Base-by-base conservation (phyloP, 2,797 vertebrate genomes). In the Sphaeramia orbicularis region DNA sequence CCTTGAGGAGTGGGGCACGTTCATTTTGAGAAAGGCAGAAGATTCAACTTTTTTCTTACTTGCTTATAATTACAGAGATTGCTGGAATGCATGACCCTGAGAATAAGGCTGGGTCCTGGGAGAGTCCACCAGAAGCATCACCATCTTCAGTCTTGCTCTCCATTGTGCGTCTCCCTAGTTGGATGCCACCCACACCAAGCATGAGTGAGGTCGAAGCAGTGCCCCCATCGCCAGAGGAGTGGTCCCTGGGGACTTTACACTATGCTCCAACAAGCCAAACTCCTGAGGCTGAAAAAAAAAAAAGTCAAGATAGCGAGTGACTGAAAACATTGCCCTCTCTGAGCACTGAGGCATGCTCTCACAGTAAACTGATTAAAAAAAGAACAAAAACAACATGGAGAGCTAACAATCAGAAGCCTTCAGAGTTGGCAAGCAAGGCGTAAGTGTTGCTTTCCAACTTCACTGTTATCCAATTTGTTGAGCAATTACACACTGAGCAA, bases 31-130 rank as follows among this genome's bases (percentile, higher is more conserved):
- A 90, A 91, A 91, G 86, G 88, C 90, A 84, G 87, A 91, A 88
- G 81, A 90, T 87, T 87, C 82, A 76, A 90, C 83, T 86, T 90
- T 89, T 89, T 80, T 77, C 69, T 86, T 74, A 77, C 87, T 89
- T 89, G 89, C 92, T 93, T 86, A 89, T 94, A 94, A 93, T 93
- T 93, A 93, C 88, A 85, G 89, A 92, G 84, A 90, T 92, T 90
- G 91, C 90, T 90, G 86, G 85, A 91, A 93, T 90, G 91, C 90
- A 82, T 91, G 92, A 93, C 93, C 92, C 91, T 90, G 91, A 93
- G 92, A 94, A 92, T 90, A 93, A 91, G 92, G 92, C 89, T 87
- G 78, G 44, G 86, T 94, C 93, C 92, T 86, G 69, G 50, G 92
- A 92, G 89, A 91, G 85, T 87, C 76, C 82, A 88, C 65, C 78